Evolutionary conservation across 2,113 vertebrate genomes (phyloP).

Genomic region (Mirounga angustirostris): DNA sequence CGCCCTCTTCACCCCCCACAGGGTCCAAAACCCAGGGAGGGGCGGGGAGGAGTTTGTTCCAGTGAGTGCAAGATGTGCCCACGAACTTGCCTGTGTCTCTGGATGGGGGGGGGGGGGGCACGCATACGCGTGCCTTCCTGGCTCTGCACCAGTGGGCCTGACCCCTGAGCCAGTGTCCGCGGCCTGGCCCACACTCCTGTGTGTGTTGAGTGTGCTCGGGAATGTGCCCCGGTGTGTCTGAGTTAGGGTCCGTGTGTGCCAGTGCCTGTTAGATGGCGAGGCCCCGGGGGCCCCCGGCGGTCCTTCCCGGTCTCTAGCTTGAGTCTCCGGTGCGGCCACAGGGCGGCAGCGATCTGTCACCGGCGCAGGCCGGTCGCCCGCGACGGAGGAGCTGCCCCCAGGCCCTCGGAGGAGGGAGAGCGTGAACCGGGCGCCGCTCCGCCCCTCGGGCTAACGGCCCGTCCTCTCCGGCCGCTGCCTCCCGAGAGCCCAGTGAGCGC

Average conservation of each 20-base stretch:
- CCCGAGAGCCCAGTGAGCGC: not conserved
- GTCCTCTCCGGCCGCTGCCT: slow-evolving; percentile 55
- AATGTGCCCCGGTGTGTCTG: not conserved
- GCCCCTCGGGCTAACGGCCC: not conserved
- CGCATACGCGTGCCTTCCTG: too few species aligned
- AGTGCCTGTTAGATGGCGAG: not conserved
- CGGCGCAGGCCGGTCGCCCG: not conserved
- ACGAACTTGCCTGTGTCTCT: not conserved
- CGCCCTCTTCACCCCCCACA: not conserved
- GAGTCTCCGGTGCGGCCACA: not conserved
- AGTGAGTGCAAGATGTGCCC: not conserved
- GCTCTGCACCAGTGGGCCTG: not conserved
- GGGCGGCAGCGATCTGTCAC: not conserved
- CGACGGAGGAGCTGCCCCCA: not conserved
- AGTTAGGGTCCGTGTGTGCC: not conserved
- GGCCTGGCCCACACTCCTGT: not conserved
- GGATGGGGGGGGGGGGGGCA: not conserved
- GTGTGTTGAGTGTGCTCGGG: not conserved
- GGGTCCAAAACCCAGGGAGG: not conserved
- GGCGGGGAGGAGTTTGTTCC: not conserved
- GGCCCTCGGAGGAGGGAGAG: not conserved
- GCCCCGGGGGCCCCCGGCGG: rapidly evolving
- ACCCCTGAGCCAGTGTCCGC: rapidly evolving
- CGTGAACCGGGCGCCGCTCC: rapidly evolving
- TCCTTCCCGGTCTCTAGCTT: not conserved